Conservation (phyloP, 2,113 vertebrate species). For the Leuciscus idus region DNA sequence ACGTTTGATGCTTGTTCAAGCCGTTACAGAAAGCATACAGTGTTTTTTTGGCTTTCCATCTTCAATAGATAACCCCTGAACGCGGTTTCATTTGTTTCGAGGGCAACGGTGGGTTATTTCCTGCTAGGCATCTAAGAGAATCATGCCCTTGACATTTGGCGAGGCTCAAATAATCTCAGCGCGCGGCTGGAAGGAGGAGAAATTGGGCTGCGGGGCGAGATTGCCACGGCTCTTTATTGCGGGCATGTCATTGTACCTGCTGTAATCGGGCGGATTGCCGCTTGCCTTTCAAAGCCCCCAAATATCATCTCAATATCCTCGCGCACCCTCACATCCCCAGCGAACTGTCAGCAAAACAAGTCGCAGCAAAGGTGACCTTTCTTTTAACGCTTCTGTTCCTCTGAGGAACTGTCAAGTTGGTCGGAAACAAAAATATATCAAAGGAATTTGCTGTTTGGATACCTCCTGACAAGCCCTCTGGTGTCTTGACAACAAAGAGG, state of each 20-base stretch:
- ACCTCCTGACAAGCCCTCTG: constrained; percentile 51
- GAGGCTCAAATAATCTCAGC: constrained; percentile 56
- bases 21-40: constrained; percentile 17
- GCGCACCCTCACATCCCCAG: background rate
- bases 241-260: constrained; percentile 18
- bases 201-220: background rate
- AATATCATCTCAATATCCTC: background rate
- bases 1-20: background rate
- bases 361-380: constrained; percentile 62
- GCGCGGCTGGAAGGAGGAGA: constrained; percentile 34
- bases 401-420: constrained; percentile 51
- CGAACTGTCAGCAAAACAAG: background rate
- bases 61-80: constrained; percentile 24
- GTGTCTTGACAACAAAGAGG: constrained; percentile 60
- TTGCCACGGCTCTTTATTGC: background rate
- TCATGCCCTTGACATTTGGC: constrained; percentile 67
- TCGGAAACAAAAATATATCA: constrained; percentile 59
- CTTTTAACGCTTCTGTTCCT: constrained; percentile 48
- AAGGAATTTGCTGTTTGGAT: constrained; percentile 49
- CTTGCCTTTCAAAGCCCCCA: background rate
- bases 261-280: constrained; percentile 21
- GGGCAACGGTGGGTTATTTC: constrained; percentile 1
- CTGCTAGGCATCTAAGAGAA: constrained; percentile 33
- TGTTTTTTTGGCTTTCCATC: constrained; percentile 13
- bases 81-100: constrained; percentile 37